Conservation (phyloP, 1,140 invertebrate genomes). For the Pseudomyrmex gracilis region DNA sequence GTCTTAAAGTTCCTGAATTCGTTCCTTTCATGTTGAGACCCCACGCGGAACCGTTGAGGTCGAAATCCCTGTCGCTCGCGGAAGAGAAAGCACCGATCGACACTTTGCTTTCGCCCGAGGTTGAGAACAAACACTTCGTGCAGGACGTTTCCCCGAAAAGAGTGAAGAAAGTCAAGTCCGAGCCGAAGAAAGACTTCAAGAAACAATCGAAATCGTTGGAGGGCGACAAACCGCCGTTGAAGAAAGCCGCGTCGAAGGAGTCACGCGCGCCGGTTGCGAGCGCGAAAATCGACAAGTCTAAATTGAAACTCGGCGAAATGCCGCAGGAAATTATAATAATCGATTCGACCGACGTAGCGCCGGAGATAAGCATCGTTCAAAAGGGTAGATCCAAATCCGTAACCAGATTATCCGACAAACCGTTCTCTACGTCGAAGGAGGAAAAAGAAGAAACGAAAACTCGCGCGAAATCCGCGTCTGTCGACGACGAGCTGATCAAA, state of each 20-base stretch:
- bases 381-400: slow-evolving; percentile 84
- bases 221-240: slow-evolving; percentile 82
- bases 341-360: slow-evolving; percentile 81
- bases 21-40: slow-evolving; percentile 83
- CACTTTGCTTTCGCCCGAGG: slow-evolving; percentile 82
- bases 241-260: slow-evolving; percentile 81
- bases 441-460: slow-evolving; percentile 78
- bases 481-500: slow-evolving; percentile 84
- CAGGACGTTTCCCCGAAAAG: slow-evolving; percentile 82
- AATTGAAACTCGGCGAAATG: slow-evolving; percentile 83
- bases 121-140: slow-evolving; percentile 83
- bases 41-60: slow-evolving; percentile 82
- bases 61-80: slow-evolving; percentile 83
- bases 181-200: slow-evolving; percentile 83
- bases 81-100: slow-evolving; percentile 85
- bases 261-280: slow-evolving; percentile 76
- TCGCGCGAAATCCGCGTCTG: slow-evolving; percentile 81
- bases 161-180: slow-evolving; percentile 78
- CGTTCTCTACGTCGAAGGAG: slow-evolving; percentile 77
- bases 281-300: slow-evolving; percentile 83
- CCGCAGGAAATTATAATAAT: slow-evolving; percentile 85
- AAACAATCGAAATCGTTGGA: slow-evolving; percentile 85
- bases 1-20: slow-evolving; percentile 84
- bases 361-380: slow-evolving; percentile 83
- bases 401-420: slow-evolving; percentile 78